phyloP scores from a whole-genome alignment of 2,888 invertebrate genomes.

The Tillus elongatus region DNA sequence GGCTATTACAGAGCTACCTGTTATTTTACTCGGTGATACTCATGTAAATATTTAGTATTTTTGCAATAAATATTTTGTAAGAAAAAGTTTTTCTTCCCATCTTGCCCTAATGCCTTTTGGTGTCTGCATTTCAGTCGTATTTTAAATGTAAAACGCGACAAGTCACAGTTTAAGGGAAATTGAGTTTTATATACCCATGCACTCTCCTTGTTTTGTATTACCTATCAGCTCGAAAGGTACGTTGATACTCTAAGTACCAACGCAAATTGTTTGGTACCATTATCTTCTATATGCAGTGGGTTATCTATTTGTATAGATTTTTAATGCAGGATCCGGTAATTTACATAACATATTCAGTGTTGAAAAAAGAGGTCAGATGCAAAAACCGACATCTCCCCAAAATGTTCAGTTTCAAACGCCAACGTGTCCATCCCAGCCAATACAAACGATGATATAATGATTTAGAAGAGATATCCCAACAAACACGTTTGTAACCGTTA shows the following conservation, averaged over 20 bases:
- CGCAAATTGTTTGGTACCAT: too few relatives aligned
- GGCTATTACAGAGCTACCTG: too few relatives aligned
- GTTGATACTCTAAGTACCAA: too few relatives aligned
- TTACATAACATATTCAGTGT: background rate
- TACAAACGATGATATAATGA: too few relatives aligned
- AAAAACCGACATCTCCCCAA: background rate
- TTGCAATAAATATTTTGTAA: too few relatives aligned
- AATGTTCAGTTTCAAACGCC: background rate
- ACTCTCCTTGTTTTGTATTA: too few relatives aligned
- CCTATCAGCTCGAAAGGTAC: too few relatives aligned
- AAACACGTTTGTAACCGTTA: too few relatives aligned
- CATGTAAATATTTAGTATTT: too few relatives aligned
- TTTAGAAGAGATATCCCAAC: too few relatives aligned
- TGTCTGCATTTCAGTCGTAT: too few relatives aligned
- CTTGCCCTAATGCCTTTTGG: background rate
- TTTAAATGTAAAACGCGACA: conserved; percentile 1
- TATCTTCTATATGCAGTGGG: background rate
- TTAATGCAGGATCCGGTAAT: background rate
- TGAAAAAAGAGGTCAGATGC: background rate
- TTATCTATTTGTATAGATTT: background rate
- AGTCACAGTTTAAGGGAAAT: background rate
- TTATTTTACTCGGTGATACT: too few relatives aligned
- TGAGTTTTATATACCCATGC: conserved; percentile 1
- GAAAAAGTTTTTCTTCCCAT: background rate
- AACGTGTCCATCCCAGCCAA: conserved; percentile 1